Evolutionary conservation across 2,797 vertebrate species (phyloP), one percentile per base, ranked within the genome.

Genomic region (Orientallactaga sibirica): DNA sequence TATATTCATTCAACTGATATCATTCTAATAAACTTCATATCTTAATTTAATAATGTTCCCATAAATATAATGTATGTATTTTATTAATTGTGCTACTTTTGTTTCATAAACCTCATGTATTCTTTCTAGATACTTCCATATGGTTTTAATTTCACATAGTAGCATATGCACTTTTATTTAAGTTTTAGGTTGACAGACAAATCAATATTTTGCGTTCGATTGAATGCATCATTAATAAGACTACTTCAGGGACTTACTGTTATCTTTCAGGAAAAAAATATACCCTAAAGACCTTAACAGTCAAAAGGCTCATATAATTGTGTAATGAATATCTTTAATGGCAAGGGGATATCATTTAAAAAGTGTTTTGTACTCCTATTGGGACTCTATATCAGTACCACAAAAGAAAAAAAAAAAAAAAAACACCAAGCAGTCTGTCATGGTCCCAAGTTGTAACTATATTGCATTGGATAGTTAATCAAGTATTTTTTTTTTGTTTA

Each of bases 211-310:
- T 73, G 48, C 93, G 55, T 88, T 94, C 83, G 94, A 33, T 55
- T 95, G 94, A 97, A 80, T 90, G 81, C 86, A 92, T 94, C 94
- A 96, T 96, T 97, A 96, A 94, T 96, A 94, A 83, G 86, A 82
- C 84, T 86, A 83, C 91, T 93, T 93, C 37, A 89, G 88, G 86
- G 89, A 96, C 48, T 76, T 95, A 93, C 0, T 89, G 58, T 86
- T 95, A 77, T 84, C 88, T 96, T 96, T 94, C 78, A 95, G 71
- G 68, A 85, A 96, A 93, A 93, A 92, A 2, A 96, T 86, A 77
- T 71, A 64, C 75, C 64, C 94, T 15, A 94, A 95, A 89, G 95
- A 75, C 87, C 93, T 0, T 93, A 85, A 86, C 10, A 88, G 67
- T 85, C 80, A 95, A 93, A 73, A 96, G 91, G 33, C 55, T 93